A percentile compares a stretch with the other conserved stretches of the same genome.
These are phyloP conservation scores for Lagopus leucura DNA, from an alignment of 2,113 vertebrate species.

Conservation along the genomic window DNA sequence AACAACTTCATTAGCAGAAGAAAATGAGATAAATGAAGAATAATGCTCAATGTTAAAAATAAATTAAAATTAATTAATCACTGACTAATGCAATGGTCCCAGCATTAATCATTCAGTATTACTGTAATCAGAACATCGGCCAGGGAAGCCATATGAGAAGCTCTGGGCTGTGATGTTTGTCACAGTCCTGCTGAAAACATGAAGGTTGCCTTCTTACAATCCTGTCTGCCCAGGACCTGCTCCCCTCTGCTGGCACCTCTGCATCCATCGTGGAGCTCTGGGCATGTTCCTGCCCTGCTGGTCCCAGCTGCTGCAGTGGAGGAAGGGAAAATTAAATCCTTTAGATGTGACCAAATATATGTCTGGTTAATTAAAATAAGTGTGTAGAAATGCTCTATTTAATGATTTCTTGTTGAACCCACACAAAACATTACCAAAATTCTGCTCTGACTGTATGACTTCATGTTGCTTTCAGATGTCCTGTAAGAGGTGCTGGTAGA, in stretches of 20 bases:
- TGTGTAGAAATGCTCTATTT: accelerated
- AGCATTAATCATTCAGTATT: neutral
- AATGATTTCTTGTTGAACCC: neutral
- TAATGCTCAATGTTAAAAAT: constrained; percentile 6
- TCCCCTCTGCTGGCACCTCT: accelerated
- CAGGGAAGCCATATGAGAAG: accelerated
- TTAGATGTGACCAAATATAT: neutral
- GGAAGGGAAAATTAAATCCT: neutral
- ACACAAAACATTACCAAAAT: neutral
- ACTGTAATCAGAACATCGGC: neutral
- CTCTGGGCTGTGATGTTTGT: neutral
- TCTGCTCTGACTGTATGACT: neutral
- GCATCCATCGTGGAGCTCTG: neutral
- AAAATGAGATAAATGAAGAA: constrained; percentile 7
- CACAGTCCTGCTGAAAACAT: accelerated
- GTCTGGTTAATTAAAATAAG: neutral
- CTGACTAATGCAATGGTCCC: neutral
- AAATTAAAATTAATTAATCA: constrained; percentile 53
- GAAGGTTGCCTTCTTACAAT: accelerated
- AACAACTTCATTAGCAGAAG: neutral
- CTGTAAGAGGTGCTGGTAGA: neutral
- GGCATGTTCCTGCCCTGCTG: accelerated
- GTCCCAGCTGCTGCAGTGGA: neutral
- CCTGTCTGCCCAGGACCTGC: accelerated
- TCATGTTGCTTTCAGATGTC: neutral